These are phyloP conservation scores for Lordiphosa andalusiaca DNA, from an alignment of 2,888 invertebrate species.

Conservation along the genomic window DNA sequence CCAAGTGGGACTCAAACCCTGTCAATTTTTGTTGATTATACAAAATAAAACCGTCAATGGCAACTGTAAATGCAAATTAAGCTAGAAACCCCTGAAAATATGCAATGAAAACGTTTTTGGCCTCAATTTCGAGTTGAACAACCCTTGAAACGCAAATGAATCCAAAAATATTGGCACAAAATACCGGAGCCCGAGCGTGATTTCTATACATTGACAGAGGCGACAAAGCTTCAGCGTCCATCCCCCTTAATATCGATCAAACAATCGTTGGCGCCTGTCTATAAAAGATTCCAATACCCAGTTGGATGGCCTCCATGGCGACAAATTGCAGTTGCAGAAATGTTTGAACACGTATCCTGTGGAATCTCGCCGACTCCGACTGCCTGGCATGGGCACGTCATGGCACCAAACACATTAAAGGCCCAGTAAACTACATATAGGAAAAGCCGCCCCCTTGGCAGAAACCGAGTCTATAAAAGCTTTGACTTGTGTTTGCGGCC, in stretches of 20 bases:
- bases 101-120: conserved; percentile 50
- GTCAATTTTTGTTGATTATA: conserved; percentile 40
- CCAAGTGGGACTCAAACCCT: conserved; percentile 1
- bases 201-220: conserved; percentile 53
- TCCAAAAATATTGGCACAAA: conserved; percentile 57
- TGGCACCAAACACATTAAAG: conserved; percentile 79
- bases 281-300: conserved; percentile 6
- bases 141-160: conserved; percentile 29
- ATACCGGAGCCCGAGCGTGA: conserved; percentile 45
- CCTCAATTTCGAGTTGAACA: conserved; percentile 65
- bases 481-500: conserved; percentile 36
- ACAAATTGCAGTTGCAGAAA: conserved; percentile 42
- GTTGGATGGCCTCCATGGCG: conserved; percentile 26
- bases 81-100: conserved; percentile 41
- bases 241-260: conserved; percentile 69
- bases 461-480: conserved; percentile 78
- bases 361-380: conserved; percentile 57
- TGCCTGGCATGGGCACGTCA: conserved; percentile 58
- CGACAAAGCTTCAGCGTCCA: conserved; percentile 55
- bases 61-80: conserved; percentile 37
- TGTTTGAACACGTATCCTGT: conserved; percentile 59
- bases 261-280: conserved; percentile 49
- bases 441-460: conserved; percentile 7
- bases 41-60: conserved; percentile 52
- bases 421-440: conserved; percentile 57